Base-by-base conservation (phyloP, 2,113 vertebrate species). In the Mus pahari region DNA sequence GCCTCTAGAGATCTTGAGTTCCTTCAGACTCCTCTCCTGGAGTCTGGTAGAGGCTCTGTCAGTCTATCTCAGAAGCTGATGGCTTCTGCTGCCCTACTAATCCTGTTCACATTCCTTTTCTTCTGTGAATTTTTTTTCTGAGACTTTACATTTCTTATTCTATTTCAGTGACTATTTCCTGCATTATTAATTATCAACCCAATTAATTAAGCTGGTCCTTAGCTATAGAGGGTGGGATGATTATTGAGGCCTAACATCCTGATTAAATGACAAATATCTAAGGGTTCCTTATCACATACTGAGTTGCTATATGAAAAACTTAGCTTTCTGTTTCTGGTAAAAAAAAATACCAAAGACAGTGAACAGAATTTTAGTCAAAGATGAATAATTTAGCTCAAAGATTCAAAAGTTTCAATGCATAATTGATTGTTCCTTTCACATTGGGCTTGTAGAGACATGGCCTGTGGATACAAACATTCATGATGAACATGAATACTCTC, bases 1-100 rank as follows among this genome's bases (percentile, higher is more conserved):
- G 33, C 0, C 7, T 36, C 48, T 7, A 9, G 19, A 26, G 14
- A 24, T 3, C 11, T 33, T 39, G 22, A 17, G 64, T 28, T 45
- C 28, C 48, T 88, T 16, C 12, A 36, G 31, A 70, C n/a, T 3
- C 0, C 0, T 2, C 39, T 81, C 16, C 11, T 68, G 31, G 48
- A 16, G 24, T 20, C 19, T 42, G 22, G 24, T 12, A 60, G 66
- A 60, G 28, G 22, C n/a, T 50, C 3, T 64, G 17, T 19, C 36
- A 19, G 7, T 39, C 68, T 42, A 16, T 7, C 1, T 77, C 1
- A 0, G 14, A 3, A 39, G 1, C 0, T 3, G 7, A 6, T 19
- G 71, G 2, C 12, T 48, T 48, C 78, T 33, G 13, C 5, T n/a
- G 0, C 12, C 28, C 73, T 48, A 4, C 17, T n/a, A 62, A 7